These are phyloP conservation scores for Philotrypesis tridentata DNA, from an alignment of 1,140 invertebrate species.

Conservation along the genomic window DNA sequence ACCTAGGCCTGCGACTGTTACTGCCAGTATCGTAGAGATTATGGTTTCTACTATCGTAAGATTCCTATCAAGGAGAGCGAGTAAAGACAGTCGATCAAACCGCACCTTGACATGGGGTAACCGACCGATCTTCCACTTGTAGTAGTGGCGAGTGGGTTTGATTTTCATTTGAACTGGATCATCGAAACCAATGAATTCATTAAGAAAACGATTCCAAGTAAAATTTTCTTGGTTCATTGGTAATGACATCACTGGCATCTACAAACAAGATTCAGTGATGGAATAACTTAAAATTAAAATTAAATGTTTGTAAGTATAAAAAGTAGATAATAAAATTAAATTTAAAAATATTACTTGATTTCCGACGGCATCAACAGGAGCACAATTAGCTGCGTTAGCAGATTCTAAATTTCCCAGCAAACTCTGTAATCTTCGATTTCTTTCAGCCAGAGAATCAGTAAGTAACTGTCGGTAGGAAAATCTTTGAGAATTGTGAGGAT, in stretches of 20 bases:
- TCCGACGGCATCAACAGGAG: background rate
- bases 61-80: conserved; percentile 95
- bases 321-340: background rate
- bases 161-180: conserved; percentile 60
- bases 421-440: conserved; percentile 60
- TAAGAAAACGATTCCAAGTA: conserved; percentile 68
- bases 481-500: conserved; percentile 12
- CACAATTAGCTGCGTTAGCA: conserved; percentile 35
- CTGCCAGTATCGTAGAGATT: conserved; percentile 87
- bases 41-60: conserved; percentile 89
- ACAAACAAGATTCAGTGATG: too few relatives aligned
- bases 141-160: conserved; percentile 84
- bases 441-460: conserved; percentile 55
- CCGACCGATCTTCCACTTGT: conserved; percentile 87
- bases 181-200: conserved; percentile 63
- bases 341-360: conserved; percentile 33
- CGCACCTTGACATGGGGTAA: conserved; percentile 84
- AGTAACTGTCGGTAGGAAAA: conserved; percentile 28
- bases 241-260: conserved; percentile 59
- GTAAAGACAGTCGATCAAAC: conserved; percentile 92
- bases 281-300: conserved; percentile 50
- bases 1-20: conserved; percentile 90
- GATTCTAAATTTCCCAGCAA: conserved; percentile 62
- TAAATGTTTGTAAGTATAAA: background rate
- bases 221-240: conserved; percentile 61